Conservation (phyloP, 2,113 vertebrate species). For the Etia nguti region DNA sequence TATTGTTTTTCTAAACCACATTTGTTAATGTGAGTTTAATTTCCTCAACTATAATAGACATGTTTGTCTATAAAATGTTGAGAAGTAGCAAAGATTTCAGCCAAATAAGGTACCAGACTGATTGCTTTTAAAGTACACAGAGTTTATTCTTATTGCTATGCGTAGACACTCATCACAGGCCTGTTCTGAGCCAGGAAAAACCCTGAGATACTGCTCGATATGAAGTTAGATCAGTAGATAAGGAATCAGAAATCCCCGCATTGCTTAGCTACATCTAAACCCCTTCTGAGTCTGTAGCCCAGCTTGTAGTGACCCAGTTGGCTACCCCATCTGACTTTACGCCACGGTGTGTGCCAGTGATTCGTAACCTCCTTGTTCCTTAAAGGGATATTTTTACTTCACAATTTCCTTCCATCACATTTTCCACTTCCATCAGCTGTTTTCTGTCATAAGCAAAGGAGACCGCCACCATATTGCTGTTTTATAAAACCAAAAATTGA, state of each 20-base stretch:
- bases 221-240: neutral
- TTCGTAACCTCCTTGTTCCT: neutral
- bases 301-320: constrained; percentile 52
- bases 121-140: neutral
- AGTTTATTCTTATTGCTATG: neutral
- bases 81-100: neutral
- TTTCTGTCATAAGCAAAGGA: constrained; percentile 4
- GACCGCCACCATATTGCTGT: neutral
- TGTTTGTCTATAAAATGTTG: neutral
- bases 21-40: neutral
- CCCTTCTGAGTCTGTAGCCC: neutral
- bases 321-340: constrained; percentile 19
- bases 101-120: neutral
- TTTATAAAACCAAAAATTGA: neutral
- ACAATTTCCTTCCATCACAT: constrained; percentile 1
- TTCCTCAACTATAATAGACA: neutral
- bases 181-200: neutral
- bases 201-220: neutral
- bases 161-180: neutral
- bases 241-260: neutral
- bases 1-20: neutral
- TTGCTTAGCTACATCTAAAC: neutral
- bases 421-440: constrained; percentile 29
- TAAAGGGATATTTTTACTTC: constrained; percentile 51
- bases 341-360: constrained; percentile 14